Percentiles rank a stretch among this genome's conserved stretches.
These are phyloP conservation scores for Trigoniulus corallinus DNA, from an alignment of 1,140 invertebrate species.

Conservation along the genomic window DNA sequence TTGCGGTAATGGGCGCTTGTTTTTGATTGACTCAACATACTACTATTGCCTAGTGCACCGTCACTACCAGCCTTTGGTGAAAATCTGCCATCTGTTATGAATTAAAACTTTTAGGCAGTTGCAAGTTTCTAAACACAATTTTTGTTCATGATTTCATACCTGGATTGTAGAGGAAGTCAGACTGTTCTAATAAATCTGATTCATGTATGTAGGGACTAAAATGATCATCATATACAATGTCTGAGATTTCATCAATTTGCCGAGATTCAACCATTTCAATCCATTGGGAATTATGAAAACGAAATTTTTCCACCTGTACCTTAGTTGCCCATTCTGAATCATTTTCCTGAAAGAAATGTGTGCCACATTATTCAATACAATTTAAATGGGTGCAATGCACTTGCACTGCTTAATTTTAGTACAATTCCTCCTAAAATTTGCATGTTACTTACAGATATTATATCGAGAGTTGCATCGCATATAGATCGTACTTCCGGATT, in stretches of 20 bases:
- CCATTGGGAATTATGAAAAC: slow-evolving; percentile 95
- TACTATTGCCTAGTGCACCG: background rate
- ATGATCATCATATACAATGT: slow-evolving; percentile 8
- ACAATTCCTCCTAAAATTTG: too few species aligned
- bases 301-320: slow-evolving; percentile 87
- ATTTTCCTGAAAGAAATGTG: slow-evolving; percentile 40
- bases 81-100: background rate
- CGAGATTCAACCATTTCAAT: slow-evolving; percentile 71
- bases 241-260: slow-evolving; percentile 10
- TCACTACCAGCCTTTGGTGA: background rate
- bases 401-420: too few species aligned
- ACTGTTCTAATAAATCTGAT: slow-evolving; percentile 6
- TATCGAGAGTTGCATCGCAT: slow-evolving; percentile 77
- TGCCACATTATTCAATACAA: slow-evolving; percentile 3
- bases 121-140: background rate
- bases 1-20: background rate
- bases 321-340: slow-evolving; percentile 77
- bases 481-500: slow-evolving; percentile 82
- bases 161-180: background rate
- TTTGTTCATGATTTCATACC: background rate
- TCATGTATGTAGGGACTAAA: slow-evolving; percentile 7
- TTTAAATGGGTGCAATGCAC: slow-evolving; percentile 11
- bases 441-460: slow-evolving; percentile 51
- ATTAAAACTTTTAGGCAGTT: background rate
- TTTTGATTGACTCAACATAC: background rate